Evolutionary conservation across 2,888 invertebrate species (phyloP).

Genomic region (Tridacna gigas): DNA sequence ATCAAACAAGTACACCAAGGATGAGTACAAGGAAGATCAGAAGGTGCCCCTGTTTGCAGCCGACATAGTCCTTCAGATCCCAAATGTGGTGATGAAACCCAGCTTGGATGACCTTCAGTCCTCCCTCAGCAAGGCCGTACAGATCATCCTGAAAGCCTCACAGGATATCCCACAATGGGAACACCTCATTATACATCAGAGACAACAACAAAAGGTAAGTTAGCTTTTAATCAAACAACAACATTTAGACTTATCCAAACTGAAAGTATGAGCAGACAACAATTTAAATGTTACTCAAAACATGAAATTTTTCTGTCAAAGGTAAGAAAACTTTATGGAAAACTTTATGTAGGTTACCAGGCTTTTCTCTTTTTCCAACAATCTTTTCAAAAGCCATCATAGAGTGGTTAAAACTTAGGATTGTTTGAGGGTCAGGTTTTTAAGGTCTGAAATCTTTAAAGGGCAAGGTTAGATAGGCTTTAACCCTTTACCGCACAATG

Average conservation of each 20-base stretch:
- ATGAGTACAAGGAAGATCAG: slow-evolving; percentile 76
- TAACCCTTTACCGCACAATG: too few species aligned
- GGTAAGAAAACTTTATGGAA: too few species aligned
- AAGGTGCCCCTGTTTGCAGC: slow-evolving; percentile 89
- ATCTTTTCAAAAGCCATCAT: too few species aligned
- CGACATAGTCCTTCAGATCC: slow-evolving; percentile 93
- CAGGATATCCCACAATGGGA: slow-evolving; percentile 97
- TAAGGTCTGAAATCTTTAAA: too few species aligned
- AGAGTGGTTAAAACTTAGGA: too few species aligned
- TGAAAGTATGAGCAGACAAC: not conserved
- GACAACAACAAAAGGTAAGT: slow-evolving; percentile 82
- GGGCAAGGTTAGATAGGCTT: too few species aligned
- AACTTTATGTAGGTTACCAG: too few species aligned
- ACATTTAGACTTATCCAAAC: not conserved
- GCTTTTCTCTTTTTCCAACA: too few species aligned
- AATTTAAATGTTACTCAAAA: too few species aligned
- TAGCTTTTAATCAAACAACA: not conserved
- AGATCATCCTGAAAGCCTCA: slow-evolving; percentile 93
- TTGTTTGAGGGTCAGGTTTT: too few species aligned
- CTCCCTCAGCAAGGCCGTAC: slow-evolving; percentile 92
- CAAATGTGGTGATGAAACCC: slow-evolving; percentile 94
- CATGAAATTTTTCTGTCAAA: not conserved
- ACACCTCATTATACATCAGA: slow-evolving; percentile 87
- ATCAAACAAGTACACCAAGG: slow-evolving; percentile 80
- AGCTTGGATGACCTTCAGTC: slow-evolving; percentile 96